phyloP scores from a whole-genome alignment of 2,113 vertebrate species.

The Xiphophorus maculatus region DNA sequence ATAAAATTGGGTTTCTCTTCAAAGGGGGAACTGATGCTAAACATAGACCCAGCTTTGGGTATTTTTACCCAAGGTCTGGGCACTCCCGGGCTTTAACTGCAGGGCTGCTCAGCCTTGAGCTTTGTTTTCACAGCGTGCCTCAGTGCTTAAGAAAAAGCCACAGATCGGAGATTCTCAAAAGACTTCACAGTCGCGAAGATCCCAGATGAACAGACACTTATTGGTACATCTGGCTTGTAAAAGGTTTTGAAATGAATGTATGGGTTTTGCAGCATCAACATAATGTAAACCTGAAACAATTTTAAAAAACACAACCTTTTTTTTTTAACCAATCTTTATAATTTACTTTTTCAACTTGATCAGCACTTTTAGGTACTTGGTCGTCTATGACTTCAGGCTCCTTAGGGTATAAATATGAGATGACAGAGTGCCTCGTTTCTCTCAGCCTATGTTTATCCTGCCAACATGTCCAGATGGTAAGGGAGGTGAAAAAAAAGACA shows the following conservation, averaged over 20 bases:
- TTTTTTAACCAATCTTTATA: neutral
- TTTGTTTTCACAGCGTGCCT: conserved; percentile 72
- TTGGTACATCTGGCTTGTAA: neutral
- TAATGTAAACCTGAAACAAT: neutral
- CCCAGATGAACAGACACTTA: neutral
- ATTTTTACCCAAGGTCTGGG: conserved; percentile 71
- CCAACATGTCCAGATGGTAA: neutral
- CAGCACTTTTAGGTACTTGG: too few relatives aligned
- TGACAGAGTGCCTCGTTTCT: neutral
- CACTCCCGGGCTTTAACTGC: conserved; percentile 71
- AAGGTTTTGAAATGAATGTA: neutral
- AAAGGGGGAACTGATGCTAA: conserved; percentile 62
- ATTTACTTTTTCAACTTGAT: neutral
- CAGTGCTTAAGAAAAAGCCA: conserved; percentile 53
- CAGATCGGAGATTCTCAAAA: conserved; percentile 39
- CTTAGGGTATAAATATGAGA: neutral
- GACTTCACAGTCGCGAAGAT: conserved; percentile 30
- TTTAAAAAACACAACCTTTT: neutral
- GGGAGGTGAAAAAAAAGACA: neutral
- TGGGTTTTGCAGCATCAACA: neutral
- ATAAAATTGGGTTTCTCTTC: conserved; percentile 67
- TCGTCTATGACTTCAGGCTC: neutral
- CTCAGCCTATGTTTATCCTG: neutral
- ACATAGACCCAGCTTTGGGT: conserved; percentile 64
- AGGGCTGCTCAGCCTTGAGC: conserved; percentile 66